A percentile compares a stretch with the other conserved stretches of the same genome.
These are phyloP conservation scores for Lucinisca nassula DNA, from an alignment of 2,888 invertebrate species.

Conservation along the genomic window DNA sequence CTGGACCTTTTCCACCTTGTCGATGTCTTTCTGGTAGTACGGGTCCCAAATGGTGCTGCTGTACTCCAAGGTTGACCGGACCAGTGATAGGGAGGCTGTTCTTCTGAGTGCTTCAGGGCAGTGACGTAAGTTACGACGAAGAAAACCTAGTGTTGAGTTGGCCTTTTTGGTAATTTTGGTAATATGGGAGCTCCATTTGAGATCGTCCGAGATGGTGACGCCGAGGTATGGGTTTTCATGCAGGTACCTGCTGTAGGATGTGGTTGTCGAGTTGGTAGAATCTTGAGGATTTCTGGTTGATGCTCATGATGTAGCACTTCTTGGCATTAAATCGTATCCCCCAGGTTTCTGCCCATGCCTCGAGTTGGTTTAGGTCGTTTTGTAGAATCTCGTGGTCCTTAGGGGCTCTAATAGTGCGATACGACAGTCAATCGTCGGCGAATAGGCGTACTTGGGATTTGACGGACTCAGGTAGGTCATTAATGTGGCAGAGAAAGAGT, in stretches of 20 bases:
- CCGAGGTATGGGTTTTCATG: conserved; percentile 36
- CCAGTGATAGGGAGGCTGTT: conserved; percentile 17
- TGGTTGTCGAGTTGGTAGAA: conserved; percentile 30
- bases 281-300: conserved; percentile 32
- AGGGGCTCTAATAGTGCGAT: background rate
- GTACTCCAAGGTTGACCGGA: background rate
- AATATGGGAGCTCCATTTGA: conserved; percentile 30
- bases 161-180: conserved; percentile 12
- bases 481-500: conserved; percentile 26
- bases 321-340: conserved; percentile 53
- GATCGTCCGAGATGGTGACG: conserved; percentile 27
- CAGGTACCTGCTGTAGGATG: conserved; percentile 41
- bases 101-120: conserved; percentile 1
- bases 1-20: background rate
- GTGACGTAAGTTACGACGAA: conserved; percentile 20
- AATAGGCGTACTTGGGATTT: conserved; percentile 30
- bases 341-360: conserved; percentile 50
- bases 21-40: background rate
- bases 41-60: background rate
- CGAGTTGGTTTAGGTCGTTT: conserved; percentile 35
- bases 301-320: conserved; percentile 50
- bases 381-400: conserved; percentile 17
- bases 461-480: conserved; percentile 24
- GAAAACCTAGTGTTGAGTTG: conserved; percentile 1
- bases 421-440: conserved; percentile 46